phyloP scores from a whole-genome alignment of 2,888 invertebrate genomes.

The Mesorhabditis sp. region DNA sequence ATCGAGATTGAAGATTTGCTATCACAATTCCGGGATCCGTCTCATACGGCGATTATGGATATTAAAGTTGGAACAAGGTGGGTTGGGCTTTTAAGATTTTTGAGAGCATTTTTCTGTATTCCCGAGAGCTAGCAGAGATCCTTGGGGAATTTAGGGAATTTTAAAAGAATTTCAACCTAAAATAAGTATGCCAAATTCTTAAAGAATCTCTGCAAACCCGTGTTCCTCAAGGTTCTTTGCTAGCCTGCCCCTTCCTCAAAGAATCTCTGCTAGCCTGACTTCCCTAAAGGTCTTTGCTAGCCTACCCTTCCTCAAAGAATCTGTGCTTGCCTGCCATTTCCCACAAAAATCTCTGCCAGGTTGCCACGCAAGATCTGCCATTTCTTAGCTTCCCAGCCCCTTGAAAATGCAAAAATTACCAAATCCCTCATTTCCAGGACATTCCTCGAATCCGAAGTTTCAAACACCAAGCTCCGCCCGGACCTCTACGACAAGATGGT shows the following conservation, averaged over 20 bases:
- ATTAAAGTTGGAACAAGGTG: slow-evolving; percentile 88
- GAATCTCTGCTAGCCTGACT: no score
- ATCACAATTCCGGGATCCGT: slow-evolving; percentile 83
- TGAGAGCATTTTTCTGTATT: no score
- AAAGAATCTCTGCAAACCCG: no score
- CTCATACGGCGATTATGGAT: slow-evolving; percentile 90
- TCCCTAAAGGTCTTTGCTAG: no score
- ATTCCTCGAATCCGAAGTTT: slow-evolving; percentile 89
- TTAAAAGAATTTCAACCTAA: neutral
- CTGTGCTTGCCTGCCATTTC: no score
- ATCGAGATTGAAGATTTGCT: slow-evolving; percentile 91
- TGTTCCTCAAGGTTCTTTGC: no score
- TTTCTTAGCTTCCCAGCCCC: neutral
- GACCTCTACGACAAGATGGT: slow-evolving; percentile 96
- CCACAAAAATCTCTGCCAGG: neutral
- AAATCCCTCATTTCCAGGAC: slow-evolving; percentile 63
- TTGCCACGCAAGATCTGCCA: slow-evolving; percentile 7
- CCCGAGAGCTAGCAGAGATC: no score
- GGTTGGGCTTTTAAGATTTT: neutral
- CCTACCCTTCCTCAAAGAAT: neutral
- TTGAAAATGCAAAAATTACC: neutral
- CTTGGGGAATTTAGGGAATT: neutral
- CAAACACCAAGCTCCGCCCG: slow-evolving; percentile 75
- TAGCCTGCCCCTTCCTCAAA: no score
- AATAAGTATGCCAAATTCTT: neutral